phyloP scores from a whole-genome alignment of 2,888 invertebrate species.

The Tachina fera region DNA sequence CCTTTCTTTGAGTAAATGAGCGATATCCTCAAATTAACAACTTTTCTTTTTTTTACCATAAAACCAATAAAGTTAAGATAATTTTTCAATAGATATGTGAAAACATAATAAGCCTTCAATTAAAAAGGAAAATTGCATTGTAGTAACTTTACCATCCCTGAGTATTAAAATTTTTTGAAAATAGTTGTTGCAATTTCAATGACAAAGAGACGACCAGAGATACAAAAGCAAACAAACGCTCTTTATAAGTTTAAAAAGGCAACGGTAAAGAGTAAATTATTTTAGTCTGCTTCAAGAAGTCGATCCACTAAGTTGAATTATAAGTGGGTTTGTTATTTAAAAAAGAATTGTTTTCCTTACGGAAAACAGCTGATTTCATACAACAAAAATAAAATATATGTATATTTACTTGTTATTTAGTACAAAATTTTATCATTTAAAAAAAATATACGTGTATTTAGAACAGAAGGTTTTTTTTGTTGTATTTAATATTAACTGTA shows the following conservation, averaged over 20 bases:
- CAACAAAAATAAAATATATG: not conserved
- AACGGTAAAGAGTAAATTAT: constrained; percentile 19
- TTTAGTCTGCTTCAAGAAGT: constrained; percentile 60
- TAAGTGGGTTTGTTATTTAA: constrained; percentile 12
- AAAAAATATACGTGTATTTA: not conserved
- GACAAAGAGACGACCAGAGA: constrained; percentile 9
- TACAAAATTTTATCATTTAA: not conserved
- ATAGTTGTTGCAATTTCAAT: not conserved
- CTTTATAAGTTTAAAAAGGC: constrained; percentile 44
- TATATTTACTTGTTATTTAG: not conserved
- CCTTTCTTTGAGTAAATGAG: too few relatives aligned
- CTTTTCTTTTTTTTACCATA: too few relatives aligned
- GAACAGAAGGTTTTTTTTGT: constrained; percentile 8
- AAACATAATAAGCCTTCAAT: not conserved
- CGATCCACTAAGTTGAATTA: constrained; percentile 47
- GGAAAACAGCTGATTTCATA: constrained; percentile 41
- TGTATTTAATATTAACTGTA: not conserved
- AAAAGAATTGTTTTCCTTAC: constrained; percentile 3
- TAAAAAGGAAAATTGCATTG: not conserved
- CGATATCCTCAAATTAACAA: too few relatives aligned
- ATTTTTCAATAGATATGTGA: not conserved
- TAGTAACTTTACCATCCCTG: not conserved
- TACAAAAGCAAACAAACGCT: constrained; percentile 31
- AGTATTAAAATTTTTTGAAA: too few relatives aligned
- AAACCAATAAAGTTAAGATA: too few relatives aligned